Base-by-base conservation (phyloP, 2,113 vertebrate species). In the Prinia subflava region DNA sequence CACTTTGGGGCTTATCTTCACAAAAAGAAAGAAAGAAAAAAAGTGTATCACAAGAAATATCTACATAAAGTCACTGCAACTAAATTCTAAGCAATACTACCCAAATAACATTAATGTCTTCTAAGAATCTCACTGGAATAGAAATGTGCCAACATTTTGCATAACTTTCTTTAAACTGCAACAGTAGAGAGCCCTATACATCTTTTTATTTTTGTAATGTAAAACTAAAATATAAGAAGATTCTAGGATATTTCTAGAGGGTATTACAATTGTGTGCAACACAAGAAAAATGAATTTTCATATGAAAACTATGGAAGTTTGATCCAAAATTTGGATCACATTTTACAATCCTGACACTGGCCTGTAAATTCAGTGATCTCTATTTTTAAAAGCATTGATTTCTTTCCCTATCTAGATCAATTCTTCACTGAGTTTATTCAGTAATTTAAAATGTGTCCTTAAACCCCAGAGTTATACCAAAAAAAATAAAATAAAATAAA, bases 21-120 rank as follows among this genome's bases (percentile, higher is more conserved):
- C 2, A 25, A 11, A 8, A 7, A 10, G 17, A 5, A 3, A 42
- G 7, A 8, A 10, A 19, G 12, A 52, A 8, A 23, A 12, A 27
- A 28, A 27, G 1, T 6, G 7, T 7, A 30, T 31, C 13, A 25
- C 10, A 37, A 75, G 25, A 39, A 76, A 35, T 47, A 11, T 15
- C 67, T 50, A 42, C 17, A 73, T 7, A 47, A 62, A 79, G 25
- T 39, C 25, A 63, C 11, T 18, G 11, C n/a, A 60, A 63, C 7
- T 47, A 63, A 67, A 31, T 68, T 71, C 12, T 20, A 57, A 81
- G 8, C 3, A 83, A 80, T 23, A 65, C 6, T 9, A 46, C 3
- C 3, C 25, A 71, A 55, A 49, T 4, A 56, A 62, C 5, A 60
- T 30, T 47, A n/a, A 50, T 33, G 7, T 22, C 15, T 56, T 63